phyloP scores from a whole-genome alignment of 2,888 invertebrate species.

The Monoplex corrugatus region DNA sequence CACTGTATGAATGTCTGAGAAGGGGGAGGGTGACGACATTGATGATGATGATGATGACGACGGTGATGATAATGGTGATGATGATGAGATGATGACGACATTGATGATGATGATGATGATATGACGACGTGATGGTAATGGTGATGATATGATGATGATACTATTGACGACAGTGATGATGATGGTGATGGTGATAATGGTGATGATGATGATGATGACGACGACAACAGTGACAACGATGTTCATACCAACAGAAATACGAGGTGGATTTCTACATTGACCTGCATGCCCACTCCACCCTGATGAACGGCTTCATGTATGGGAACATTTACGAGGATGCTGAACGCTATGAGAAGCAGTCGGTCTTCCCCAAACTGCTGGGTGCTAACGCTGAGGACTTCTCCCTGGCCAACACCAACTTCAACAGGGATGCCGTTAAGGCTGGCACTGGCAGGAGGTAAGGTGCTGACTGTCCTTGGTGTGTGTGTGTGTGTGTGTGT shows the following conservation, averaged over 20 bases:
- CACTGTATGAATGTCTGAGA: no score
- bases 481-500: background rate
- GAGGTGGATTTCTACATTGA: conserved; percentile 97
- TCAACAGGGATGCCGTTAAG: conserved; percentile 93
- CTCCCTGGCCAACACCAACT: conserved; percentile 91
- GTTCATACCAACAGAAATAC: conserved; percentile 81
- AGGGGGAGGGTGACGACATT: no score
- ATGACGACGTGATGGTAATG: no score
- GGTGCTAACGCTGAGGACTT: conserved; percentile 94
- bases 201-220: no score
- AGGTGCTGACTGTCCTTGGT: conserved; percentile 40
- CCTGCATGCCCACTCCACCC: conserved; percentile 95
- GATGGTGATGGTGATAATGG: no score
- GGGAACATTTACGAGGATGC: conserved; percentile 87
- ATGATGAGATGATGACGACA: no score
- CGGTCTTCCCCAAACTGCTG: conserved; percentile 95
- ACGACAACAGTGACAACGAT: background rate
- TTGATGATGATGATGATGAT: no score
- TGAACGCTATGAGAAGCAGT: conserved; percentile 91
- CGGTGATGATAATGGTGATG: no score
- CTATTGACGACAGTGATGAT: no score
- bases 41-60: no score
- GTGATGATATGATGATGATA: no score
- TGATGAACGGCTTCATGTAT: conserved; percentile 96
- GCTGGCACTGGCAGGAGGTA: conserved; percentile 93